phyloP scores from a whole-genome alignment of 2,797 vertebrate genomes.

The Pristis pectinata region DNA sequence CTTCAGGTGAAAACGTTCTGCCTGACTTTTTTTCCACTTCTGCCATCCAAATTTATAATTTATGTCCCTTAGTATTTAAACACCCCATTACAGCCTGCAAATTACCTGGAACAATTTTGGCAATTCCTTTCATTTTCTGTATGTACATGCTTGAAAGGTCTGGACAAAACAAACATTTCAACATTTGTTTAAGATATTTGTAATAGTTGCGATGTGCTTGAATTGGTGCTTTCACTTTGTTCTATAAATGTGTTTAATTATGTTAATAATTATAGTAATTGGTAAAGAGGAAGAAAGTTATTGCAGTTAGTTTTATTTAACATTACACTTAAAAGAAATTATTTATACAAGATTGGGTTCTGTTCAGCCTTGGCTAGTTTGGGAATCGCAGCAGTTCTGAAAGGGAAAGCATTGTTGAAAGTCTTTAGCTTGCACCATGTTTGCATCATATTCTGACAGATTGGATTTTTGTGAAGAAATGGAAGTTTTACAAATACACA shows the following conservation, averaged over 20 bases:
- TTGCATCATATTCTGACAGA: background rate
- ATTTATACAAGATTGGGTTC: background rate
- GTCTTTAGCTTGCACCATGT: background rate
- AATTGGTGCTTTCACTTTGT: slow-evolving; percentile 25
- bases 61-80: background rate
- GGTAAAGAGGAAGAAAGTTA: slow-evolving; percentile 12
- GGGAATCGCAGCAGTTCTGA: background rate
- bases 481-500: background rate
- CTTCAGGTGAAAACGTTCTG: background rate
- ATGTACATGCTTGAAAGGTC: background rate
- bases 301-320: slow-evolving; percentile 2
- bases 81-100: background rate
- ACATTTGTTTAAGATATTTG: slow-evolving; percentile 12
- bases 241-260: slow-evolving; percentile 16
- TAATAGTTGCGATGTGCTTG: background rate
- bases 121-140: background rate
- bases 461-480: background rate
- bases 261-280: slow-evolving; percentile 26
- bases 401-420: background rate
- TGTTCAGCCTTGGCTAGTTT: background rate
- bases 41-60: slow-evolving; percentile 1
- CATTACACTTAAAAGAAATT: background rate
- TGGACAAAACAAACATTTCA: slow-evolving; percentile 31
- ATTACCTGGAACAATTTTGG: slow-evolving; percentile 27
- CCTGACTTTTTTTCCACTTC: background rate